Evolutionary conservation across 2,797 vertebrate genomes (phyloP).

Genomic region (Premnoplex brunnescens): DNA sequence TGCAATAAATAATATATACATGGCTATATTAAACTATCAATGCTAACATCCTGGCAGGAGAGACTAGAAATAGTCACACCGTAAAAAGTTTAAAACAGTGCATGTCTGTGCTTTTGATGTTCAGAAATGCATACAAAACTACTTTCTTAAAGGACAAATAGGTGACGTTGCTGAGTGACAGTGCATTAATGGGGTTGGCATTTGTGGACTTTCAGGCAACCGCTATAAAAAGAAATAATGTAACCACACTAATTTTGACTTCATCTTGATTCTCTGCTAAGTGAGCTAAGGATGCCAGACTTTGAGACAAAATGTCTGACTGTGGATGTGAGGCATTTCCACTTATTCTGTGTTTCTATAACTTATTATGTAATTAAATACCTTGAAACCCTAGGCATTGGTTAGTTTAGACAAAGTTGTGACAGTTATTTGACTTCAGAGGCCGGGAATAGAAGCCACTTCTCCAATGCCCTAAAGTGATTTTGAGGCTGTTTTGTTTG

Average conservation of each 20-base stretch:
- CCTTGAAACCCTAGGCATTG: constrained; percentile 12
- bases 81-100: constrained; percentile 66
- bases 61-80: constrained; percentile 49
- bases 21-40: constrained; percentile 39
- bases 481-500: constrained; percentile 41
- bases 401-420: constrained; percentile 50
- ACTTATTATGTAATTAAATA: constrained; percentile 63
- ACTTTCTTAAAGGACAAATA: constrained; percentile 60
- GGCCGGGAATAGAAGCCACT: constrained; percentile 30
- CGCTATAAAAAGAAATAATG: constrained; percentile 76
- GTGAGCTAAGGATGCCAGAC: constrained; percentile 67
- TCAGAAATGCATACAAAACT: constrained; percentile 60
- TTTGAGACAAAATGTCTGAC: constrained; percentile 75
- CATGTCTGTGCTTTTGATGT: constrained; percentile 55
- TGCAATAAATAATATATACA: constrained; percentile 18
- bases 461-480: constrained; percentile 37
- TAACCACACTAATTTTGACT: constrained; percentile 72
- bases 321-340: constrained; percentile 23
- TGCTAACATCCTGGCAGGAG: constrained; percentile 64
- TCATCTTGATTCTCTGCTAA: constrained; percentile 68
- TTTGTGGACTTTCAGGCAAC: constrained; percentile 72
- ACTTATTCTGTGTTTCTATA: constrained; percentile 48
- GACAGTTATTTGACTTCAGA: constrained; percentile 42
- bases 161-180: constrained; percentile 65
- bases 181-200: constrained; percentile 68